Percentiles rank a stretch among this genome's conserved stretches.
These are phyloP conservation scores for Cetoscarus ocellatus DNA, from an alignment of 2,797 vertebrate species.

Conservation along the genomic window DNA sequence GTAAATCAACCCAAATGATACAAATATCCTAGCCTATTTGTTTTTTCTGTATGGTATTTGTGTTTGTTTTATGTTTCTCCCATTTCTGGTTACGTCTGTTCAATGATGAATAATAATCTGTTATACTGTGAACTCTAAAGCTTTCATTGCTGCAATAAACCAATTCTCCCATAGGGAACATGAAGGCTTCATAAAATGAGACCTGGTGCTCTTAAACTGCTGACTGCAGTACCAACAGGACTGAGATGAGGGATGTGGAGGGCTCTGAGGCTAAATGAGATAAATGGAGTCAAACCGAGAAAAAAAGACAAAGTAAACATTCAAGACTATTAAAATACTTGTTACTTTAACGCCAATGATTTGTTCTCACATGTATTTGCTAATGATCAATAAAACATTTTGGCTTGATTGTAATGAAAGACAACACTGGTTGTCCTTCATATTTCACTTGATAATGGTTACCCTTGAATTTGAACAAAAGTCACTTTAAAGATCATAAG, in stretches of 20 bases:
- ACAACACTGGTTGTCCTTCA: no score
- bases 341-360: no score
- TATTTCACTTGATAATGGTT: no score
- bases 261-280: neutral
- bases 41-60: no score
- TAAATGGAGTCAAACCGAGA: constrained; percentile 4
- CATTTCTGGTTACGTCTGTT: neutral
- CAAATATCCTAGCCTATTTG: no score
- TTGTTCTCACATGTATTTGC: no score
- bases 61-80: no score
- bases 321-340: neutral
- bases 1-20: no score
- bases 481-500: no score
- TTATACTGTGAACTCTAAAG: neutral
- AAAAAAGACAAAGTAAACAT: neutral
- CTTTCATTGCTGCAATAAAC: constrained; percentile 9
- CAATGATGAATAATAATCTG: constrained; percentile 7
- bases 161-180: neutral
- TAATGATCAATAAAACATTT: no score
- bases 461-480: no score
- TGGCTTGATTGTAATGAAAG: no score
- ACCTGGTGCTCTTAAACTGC: constrained; percentile 23
- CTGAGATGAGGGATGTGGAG: neutral
- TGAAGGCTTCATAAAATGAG: constrained; percentile 17
- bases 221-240: constrained; percentile 9